Conservation (phyloP, 2,113 vertebrate species). For the Sialia sialis region DNA sequence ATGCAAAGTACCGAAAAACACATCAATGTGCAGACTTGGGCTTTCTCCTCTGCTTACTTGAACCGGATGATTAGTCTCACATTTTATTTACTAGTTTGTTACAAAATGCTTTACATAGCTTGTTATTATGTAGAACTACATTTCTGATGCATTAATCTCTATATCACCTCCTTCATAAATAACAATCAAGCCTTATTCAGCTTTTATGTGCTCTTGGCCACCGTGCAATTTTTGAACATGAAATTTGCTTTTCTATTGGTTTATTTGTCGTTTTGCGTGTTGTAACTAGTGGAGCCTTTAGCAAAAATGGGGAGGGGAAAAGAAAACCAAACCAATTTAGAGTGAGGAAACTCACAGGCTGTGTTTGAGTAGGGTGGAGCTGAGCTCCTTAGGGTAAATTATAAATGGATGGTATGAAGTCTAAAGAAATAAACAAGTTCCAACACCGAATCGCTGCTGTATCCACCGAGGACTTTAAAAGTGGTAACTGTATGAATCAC, state of each 20-base stretch:
- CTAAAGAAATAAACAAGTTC: constrained; percentile 59
- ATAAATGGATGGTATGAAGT: constrained; percentile 33
- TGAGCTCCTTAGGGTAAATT: constrained; percentile 56
- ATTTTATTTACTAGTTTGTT: neutral
- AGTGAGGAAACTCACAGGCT: constrained; percentile 45
- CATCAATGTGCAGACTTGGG: neutral
- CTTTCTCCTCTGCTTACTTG: neutral
- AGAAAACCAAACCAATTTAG: constrained; percentile 20
- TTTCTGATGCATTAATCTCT: neutral
- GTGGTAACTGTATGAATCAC: neutral
- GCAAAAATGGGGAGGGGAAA: neutral
- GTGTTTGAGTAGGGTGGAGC: constrained; percentile 55
- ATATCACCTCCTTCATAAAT: neutral
- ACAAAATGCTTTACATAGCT: neutral
- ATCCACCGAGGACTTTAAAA: neutral
- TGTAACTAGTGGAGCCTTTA: constrained; percentile 19
- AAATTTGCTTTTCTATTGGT: constrained; percentile 8
- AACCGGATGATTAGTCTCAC: neutral
- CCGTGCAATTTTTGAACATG: neutral
- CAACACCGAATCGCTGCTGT: neutral
- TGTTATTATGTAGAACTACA: neutral
- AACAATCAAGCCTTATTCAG: neutral
- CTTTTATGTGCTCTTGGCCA: neutral
- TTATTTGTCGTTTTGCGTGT: constrained; percentile 15
- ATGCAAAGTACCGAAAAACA: neutral